These are phyloP conservation scores for Pipistrellus nathusii DNA, from an alignment of 2,797 vertebrate genomes.

Conservation along the genomic window DNA sequence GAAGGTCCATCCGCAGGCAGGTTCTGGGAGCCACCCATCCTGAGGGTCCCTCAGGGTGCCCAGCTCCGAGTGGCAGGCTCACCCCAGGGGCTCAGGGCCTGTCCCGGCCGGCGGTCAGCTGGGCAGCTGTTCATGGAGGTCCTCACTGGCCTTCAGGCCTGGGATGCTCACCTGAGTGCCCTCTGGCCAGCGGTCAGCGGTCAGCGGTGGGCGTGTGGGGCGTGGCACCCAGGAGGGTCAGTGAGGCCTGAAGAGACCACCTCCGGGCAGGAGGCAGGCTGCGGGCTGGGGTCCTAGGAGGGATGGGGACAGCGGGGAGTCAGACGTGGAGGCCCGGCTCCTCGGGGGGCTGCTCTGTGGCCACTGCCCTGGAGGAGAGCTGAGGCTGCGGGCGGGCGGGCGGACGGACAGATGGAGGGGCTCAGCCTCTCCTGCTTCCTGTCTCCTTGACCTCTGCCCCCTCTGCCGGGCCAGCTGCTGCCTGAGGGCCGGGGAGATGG, in stretches of 20 bases:
- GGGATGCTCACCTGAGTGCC: fast-evolving
- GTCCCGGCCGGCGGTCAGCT: fast-evolving
- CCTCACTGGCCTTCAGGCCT: no score
- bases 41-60: background rate
- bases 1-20: background rate
- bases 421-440: background rate
- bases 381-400: background rate
- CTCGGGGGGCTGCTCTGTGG: background rate
- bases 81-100: no score
- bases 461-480: background rate
- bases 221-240: no score
- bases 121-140: background rate
- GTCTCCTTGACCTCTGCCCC: background rate
- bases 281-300: fast-evolving
- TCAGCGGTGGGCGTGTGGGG: no score
- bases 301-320: background rate
- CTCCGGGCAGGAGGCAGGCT: background rate
- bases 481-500: fast-evolving
- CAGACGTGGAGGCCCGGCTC: background rate
- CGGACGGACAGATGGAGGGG: fast-evolving
- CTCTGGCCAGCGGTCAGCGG: background rate
- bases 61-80: background rate
- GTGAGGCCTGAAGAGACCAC: background rate
- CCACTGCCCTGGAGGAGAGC: background rate
- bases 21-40: background rate